These are phyloP conservation scores for Falco columbarius DNA, from an alignment of 2,797 vertebrate genomes.

Conservation along the genomic window DNA sequence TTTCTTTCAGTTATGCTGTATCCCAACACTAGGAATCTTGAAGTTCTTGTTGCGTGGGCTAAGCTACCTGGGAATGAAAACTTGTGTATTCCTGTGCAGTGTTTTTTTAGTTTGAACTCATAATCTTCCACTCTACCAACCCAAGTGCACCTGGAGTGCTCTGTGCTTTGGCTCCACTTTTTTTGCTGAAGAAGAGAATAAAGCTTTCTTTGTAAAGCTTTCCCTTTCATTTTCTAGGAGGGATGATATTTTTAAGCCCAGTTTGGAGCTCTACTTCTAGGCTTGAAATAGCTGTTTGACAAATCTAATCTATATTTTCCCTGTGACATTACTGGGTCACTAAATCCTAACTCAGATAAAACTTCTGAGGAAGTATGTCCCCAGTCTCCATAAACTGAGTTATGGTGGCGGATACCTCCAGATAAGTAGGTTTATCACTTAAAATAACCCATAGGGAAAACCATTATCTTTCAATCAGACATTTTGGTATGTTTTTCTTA, in stretches of 20 bases:
- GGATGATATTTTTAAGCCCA: neutral
- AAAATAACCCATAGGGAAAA: neutral
- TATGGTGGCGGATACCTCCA: neutral
- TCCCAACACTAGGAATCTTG: neutral
- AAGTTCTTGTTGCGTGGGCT: neutral
- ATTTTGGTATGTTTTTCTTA: neutral
- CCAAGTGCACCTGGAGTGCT: neutral
- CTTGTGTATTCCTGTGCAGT: neutral
- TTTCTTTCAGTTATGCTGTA: neutral
- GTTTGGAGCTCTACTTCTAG: neutral
- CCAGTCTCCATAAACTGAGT: neutral
- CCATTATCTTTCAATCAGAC: neutral
- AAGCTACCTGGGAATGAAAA: neutral
- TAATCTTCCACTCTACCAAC: neutral
- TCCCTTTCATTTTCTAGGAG: neutral
- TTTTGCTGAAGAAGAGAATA: neutral
- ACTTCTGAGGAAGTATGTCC: neutral
- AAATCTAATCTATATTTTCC: neutral
- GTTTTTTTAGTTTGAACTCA: neutral
- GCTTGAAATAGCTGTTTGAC: neutral
- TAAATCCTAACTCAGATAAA: slow-evolving; percentile 7
- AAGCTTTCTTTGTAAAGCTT: neutral
- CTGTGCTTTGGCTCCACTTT: neutral
- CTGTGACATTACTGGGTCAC: neutral
- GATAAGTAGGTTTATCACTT: neutral